These are phyloP conservation scores for Tricholauxania praeusta DNA, from an alignment of 2,888 invertebrate genomes.

Conservation along the genomic window DNA sequence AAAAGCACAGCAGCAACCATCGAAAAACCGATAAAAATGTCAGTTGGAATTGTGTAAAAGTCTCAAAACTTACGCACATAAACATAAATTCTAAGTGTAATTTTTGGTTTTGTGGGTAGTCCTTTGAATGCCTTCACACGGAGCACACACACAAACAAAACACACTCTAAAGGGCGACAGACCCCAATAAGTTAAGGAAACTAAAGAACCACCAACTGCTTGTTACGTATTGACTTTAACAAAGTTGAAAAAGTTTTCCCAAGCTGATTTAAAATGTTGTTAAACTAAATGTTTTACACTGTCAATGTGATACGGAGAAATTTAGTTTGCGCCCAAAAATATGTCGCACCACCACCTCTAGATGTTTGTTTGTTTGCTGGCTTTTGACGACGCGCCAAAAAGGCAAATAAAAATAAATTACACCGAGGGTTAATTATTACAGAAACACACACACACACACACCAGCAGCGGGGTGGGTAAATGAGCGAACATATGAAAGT, in stretches of 20 bases:
- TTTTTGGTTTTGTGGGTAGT: slow-evolving; percentile 53
- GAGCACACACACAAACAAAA: background rate
- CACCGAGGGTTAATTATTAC: slow-evolving; percentile 17
- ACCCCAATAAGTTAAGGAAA: slow-evolving; percentile 9
- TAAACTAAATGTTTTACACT: background rate
- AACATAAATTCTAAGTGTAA: slow-evolving; percentile 61
- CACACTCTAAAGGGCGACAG: background rate
- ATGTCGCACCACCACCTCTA: too few relatives aligned
- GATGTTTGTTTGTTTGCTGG: slow-evolving; percentile 1
- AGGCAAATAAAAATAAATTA: slow-evolving; percentile 9
- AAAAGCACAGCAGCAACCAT: too few relatives aligned
- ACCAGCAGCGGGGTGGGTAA: too few relatives aligned
- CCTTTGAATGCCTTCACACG: slow-evolving; percentile 31
- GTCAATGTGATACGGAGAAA: background rate
- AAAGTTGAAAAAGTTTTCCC: slow-evolving; percentile 44
- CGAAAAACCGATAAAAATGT: too few relatives aligned
- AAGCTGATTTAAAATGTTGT: too few relatives aligned
- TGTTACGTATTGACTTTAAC: slow-evolving; percentile 50
- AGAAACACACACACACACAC: background rate
- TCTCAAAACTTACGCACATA: slow-evolving; percentile 44
- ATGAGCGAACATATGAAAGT: too few relatives aligned
- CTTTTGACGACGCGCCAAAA: background rate
- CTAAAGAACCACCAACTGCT: slow-evolving; percentile 47
- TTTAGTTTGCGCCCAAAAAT: background rate
- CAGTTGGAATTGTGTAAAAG: too few relatives aligned